Percentiles rank a stretch among this genome's conserved stretches.
phyloP scores from a whole-genome alignment of 2,113 vertebrate species.

The Mobula hypostoma region DNA sequence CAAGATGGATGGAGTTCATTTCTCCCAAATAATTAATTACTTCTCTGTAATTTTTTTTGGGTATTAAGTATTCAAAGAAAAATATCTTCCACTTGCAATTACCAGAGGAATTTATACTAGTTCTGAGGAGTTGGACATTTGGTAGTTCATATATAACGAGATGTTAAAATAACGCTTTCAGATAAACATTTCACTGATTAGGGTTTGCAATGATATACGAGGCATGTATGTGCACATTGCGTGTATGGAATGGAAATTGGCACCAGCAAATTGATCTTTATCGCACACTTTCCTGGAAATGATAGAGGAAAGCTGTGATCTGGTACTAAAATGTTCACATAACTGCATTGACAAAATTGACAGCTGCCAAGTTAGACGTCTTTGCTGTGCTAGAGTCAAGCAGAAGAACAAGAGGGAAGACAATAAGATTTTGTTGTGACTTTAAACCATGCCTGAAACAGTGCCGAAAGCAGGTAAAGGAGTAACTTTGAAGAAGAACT shows the following conservation, averaged over 20 bases:
- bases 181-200: conserved; percentile 21
- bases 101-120: not conserved
- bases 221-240: conserved; percentile 7
- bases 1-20: not conserved
- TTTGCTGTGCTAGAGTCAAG: not conserved
- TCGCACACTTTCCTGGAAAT: not conserved
- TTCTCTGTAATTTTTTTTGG: not conserved
- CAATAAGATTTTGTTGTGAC: not conserved
- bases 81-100: not conserved
- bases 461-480: not conserved
- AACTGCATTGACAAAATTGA: not conserved
- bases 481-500: not conserved
- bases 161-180: not conserved
- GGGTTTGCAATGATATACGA: conserved; percentile 28
- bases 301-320: not conserved
- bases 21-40: not conserved
- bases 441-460: not conserved
- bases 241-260: conserved; percentile 5
- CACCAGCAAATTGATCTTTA: conserved; percentile 2
- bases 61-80: not conserved
- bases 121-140: conserved; percentile 3
- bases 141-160: conserved; percentile 7
- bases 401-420: not conserved
- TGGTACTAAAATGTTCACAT: not conserved
- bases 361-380: not conserved